These are phyloP conservation scores for Esox lucius DNA, from an alignment of 2,797 vertebrate species.

Conservation along the genomic window DNA sequence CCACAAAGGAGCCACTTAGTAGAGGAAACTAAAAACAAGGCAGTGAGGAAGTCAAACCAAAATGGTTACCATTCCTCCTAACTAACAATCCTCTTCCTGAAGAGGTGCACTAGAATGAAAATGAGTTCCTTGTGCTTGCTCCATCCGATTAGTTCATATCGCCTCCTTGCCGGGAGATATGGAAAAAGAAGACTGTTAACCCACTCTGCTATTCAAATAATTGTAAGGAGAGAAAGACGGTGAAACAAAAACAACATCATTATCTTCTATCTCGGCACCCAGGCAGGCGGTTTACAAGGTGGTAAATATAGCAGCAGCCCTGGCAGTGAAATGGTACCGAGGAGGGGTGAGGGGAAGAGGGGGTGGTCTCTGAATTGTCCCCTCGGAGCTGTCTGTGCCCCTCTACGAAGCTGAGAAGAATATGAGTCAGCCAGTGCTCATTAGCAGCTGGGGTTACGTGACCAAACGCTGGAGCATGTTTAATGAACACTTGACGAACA, in stretches of 20 bases:
- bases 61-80: slow-evolving; percentile 6
- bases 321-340: slow-evolving; percentile 19
- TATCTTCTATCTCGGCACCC: slow-evolving; percentile 53
- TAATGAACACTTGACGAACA: slow-evolving; percentile 75
- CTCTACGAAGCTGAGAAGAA: slow-evolving; percentile 59
- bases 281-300: slow-evolving; percentile 66
- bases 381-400: slow-evolving; percentile 42
- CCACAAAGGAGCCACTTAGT: neutral
- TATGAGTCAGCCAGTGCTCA: slow-evolving; percentile 70
- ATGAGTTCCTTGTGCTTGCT: slow-evolving; percentile 4
- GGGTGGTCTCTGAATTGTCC: slow-evolving; percentile 37
- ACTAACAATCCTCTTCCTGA: neutral
- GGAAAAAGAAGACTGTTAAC: slow-evolving; percentile 36
- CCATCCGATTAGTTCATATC: slow-evolving; percentile 37
- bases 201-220: slow-evolving; percentile 59
- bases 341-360: slow-evolving; percentile 22
- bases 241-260: slow-evolving; percentile 64
- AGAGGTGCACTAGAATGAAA: neutral
- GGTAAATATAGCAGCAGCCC: slow-evolving; percentile 55
- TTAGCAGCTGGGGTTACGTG: slow-evolving; percentile 75
- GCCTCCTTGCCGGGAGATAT: slow-evolving; percentile 38
- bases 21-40: neutral
- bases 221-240: slow-evolving; percentile 41
- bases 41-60: neutral
- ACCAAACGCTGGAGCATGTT: slow-evolving; percentile 62